Conservation (phyloP, 2,888 invertebrate genomes). For the Tholera decimalis region DNA sequence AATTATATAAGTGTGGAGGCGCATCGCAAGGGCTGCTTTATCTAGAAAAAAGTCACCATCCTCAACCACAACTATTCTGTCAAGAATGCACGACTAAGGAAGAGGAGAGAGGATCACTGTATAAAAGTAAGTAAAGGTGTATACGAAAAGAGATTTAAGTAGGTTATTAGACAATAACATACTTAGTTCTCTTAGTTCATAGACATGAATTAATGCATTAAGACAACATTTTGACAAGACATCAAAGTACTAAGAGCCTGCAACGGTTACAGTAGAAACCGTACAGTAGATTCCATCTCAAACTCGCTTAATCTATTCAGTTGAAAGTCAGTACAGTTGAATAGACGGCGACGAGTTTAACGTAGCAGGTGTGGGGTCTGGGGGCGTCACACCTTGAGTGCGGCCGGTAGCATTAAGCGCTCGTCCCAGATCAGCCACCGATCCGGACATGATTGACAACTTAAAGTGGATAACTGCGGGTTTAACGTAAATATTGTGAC, state of each 20-base stretch:
- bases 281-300: not conserved
- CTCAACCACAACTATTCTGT: too few species aligned
- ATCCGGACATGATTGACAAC: slow-evolving; percentile 5
- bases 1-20: too few species aligned
- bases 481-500: slow-evolving; percentile 3
- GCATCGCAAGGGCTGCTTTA: too few species aligned
- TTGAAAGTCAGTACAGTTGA: slow-evolving; percentile 22
- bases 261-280: not conserved
- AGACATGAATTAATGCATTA: not conserved
- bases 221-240: not conserved
- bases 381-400: slow-evolving; percentile 7
- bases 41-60: too few species aligned
- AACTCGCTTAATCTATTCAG: slow-evolving; percentile 12
- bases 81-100: too few species aligned
- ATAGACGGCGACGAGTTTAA: slow-evolving; percentile 17
- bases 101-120: too few species aligned
- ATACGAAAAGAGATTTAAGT: too few species aligned
- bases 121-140: too few species aligned
- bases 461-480: slow-evolving; percentile 7
- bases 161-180: too few species aligned
- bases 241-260: not conserved
- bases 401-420: not conserved
- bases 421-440: slow-evolving; percentile 5
- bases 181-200: too few species aligned
- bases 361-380: not conserved